Percentiles rank a stretch among this genome's conserved stretches.
Conservation (phyloP, 2,113 vertebrate genomes). For the Thamnaconus septentrionalis region DNA sequence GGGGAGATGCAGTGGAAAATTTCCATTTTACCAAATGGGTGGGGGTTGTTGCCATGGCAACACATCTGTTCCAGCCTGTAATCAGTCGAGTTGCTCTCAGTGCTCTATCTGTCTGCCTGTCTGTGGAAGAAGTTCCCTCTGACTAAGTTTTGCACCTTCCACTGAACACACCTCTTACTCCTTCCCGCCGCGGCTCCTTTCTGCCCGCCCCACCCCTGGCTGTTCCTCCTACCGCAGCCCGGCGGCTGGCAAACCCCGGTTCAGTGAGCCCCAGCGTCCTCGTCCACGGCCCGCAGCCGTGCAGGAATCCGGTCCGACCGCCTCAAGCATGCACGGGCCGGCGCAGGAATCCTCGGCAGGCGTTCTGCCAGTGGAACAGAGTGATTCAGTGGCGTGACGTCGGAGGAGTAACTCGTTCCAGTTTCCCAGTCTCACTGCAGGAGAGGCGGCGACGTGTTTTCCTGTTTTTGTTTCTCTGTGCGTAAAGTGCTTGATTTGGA, state of each 20-base stretch:
- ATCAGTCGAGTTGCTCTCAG: too few relatives aligned
- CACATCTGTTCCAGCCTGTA: too few relatives aligned
- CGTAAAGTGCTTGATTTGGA: too few relatives aligned
- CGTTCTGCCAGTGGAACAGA: slow-evolving; percentile 58
- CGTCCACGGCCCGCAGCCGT: slow-evolving; percentile 10
- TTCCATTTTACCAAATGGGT: too few relatives aligned
- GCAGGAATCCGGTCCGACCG: slow-evolving; percentile 74
- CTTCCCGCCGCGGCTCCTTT: too few relatives aligned
- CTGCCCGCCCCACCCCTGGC: too few relatives aligned
- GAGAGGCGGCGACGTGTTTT: neutral
- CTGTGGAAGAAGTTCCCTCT: too few relatives aligned
- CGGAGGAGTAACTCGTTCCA: slow-evolving; percentile 9
- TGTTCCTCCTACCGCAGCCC: slow-evolving; percentile 33
- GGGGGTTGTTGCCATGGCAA: too few relatives aligned
- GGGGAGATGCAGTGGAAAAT: too few relatives aligned
- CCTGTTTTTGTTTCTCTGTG: neutral
- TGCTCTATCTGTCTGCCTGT: too few relatives aligned
- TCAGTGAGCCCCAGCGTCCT: slow-evolving; percentile 42
- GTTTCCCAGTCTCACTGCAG: neutral
- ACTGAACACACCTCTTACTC: too few relatives aligned
- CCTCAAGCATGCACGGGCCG: slow-evolving; percentile 76
- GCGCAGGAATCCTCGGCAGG: slow-evolving; percentile 69
- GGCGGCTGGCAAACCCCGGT: slow-evolving; percentile 32
- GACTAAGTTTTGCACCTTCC: too few relatives aligned
- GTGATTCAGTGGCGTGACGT: slow-evolving; percentile 61